Evolutionary conservation across 1,140 invertebrate genomes (phyloP).

Genomic region (Acromyrmex charruanus): DNA sequence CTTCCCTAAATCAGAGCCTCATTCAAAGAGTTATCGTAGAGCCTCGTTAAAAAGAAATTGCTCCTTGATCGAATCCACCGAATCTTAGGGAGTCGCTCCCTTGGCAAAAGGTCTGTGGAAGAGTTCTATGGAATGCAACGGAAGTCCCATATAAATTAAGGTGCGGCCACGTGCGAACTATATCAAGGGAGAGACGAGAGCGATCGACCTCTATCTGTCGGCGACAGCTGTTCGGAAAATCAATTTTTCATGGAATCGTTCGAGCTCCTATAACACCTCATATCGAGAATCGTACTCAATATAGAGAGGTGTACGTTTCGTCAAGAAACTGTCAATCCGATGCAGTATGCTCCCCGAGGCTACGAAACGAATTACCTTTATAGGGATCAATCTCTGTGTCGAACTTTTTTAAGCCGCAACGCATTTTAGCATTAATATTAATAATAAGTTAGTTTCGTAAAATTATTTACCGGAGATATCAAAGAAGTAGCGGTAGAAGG

Average conservation of each 20-base stretch:
- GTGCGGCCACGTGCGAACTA: not conserved
- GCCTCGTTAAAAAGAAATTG: constrained; percentile 79
- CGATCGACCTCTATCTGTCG: constrained; percentile 65
- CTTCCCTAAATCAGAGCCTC: constrained; percentile 65
- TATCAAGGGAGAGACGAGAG: not conserved
- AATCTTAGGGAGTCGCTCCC: constrained; percentile 38
- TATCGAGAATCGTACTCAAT: constrained; percentile 40
- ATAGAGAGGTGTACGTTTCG: constrained; percentile 28
- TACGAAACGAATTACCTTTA: not conserved
- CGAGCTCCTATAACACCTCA: constrained; percentile 44
- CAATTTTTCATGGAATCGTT: constrained; percentile 41
- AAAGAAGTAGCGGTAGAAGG: not conserved
- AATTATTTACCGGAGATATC: not conserved
- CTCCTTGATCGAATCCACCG: constrained; percentile 71
- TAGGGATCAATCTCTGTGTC: constrained; percentile 14
- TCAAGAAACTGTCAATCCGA: constrained; percentile 47
- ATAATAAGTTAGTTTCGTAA: not conserved
- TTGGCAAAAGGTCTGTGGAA: not conserved
- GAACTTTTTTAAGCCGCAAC: not conserved
- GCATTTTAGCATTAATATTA: constrained; percentile 8
- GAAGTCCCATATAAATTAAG: constrained; percentile 71
- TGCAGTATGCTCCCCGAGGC: not conserved
- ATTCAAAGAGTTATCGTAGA: constrained; percentile 66
- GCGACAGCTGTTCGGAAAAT: constrained; percentile 67
- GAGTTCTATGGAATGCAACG: constrained; percentile 24